Base-by-base conservation (phyloP, 2,888 invertebrate species). In the Beris morrisii region DNA sequence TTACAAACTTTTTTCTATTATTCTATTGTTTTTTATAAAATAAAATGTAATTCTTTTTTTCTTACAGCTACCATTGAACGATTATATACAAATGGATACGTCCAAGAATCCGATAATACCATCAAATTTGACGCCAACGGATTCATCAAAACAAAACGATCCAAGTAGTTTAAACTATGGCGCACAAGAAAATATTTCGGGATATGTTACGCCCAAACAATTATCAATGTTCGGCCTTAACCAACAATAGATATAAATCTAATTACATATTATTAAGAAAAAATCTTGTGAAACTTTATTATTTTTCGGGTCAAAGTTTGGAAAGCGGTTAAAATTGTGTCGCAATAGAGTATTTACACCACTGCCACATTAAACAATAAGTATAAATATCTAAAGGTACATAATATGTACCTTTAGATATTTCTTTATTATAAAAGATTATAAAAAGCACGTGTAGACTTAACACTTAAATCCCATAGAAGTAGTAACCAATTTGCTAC, bases 141-240 rank as follows among this genome's bases (percentile, higher is more conserved):
- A 67, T 30, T 55, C 66, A 9, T 38, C 61, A 30, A 69, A 69
- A 45, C 66, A 67, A 43, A 69, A 69, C 45, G 67, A 67, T 12
- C 28, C 52, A 4, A 45, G 9, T 32, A 28, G 32, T 43, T 59
- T 57, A 15, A 32, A 61, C 7, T 15, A 5, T 7, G 65, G 65
- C 61, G 64, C 57, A 4, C 69, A 70, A 31, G 64, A 71, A 22
- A 72, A 69, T 55, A 74, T 75, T 63, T 73, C 72, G 64, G 77
- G 77, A 5, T 77, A 77, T 70, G 77, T 77, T 22, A 76, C 77
- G 46, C 76, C 75, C 61, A 75, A 75, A 70, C 77, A 77, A 68
- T 69, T 77, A 4, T 75, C 75, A 22, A 75, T 72, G 55, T 77
- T 74, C 70, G 76, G 76, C 30, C 76, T 72, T 28, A 15, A 48